Evolutionary conservation across 2,113 vertebrate genomes (phyloP).

Genomic region (Lagopus leucura): DNA sequence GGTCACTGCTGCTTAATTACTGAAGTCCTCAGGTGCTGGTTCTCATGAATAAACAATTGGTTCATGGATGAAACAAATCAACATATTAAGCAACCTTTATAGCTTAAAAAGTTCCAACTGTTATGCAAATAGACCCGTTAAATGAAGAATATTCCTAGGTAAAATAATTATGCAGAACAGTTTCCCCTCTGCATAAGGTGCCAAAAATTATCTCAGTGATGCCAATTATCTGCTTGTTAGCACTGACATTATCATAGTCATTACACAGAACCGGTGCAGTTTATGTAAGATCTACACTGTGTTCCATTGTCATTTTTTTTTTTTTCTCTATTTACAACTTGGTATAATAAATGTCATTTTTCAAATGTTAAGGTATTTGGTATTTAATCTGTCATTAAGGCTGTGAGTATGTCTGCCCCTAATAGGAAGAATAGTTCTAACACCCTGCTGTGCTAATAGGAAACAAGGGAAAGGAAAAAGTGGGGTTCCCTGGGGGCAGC

Average conservation of each 20-base stretch:
- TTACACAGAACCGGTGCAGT: constrained; percentile 74
- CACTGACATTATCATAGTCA: constrained; percentile 80
- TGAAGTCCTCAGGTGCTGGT: constrained; percentile 31
- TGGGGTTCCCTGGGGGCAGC: too few species aligned
- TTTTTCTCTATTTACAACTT: constrained; percentile 77
- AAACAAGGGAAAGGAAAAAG: not conserved
- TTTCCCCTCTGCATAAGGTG: constrained; percentile 80
- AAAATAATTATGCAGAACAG: constrained; percentile 80
- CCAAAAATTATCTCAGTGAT: constrained; percentile 81
- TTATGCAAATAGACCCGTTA: constrained; percentile 80
- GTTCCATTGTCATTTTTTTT: constrained; percentile 72
- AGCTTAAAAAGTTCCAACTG: constrained; percentile 66
- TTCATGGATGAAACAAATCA: constrained; percentile 50
- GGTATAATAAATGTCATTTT: constrained; percentile 80
- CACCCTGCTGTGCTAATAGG: not conserved
- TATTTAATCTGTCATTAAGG: constrained; percentile 80
- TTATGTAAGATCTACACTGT: constrained; percentile 73
- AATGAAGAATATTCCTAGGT: constrained; percentile 82
- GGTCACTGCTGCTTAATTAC: constrained; percentile 10
- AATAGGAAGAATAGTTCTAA: constrained; percentile 34
- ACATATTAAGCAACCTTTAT: constrained; percentile 38
- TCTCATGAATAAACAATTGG: constrained; percentile 55
- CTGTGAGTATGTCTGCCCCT: constrained; percentile 48
- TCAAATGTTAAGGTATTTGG: constrained; percentile 82
- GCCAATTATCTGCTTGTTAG: constrained; percentile 84